Conservation (phyloP, 2,113 vertebrate species). For the Microcebus murinus region DNA sequence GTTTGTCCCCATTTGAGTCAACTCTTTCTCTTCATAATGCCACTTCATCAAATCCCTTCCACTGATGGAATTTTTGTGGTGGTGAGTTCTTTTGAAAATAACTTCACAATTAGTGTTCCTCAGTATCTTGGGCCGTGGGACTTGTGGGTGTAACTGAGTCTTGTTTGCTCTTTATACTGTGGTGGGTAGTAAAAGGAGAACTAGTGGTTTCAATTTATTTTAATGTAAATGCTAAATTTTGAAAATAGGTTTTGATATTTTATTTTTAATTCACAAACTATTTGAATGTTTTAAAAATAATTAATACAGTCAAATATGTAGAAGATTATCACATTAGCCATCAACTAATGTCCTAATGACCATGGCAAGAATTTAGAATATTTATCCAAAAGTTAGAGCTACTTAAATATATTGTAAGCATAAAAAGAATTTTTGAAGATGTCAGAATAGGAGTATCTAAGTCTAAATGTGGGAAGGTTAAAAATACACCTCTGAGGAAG, state of each 20-base stretch:
- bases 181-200: conserved; percentile 43
- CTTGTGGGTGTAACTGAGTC: not conserved
- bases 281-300: not conserved
- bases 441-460: not conserved
- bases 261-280: not conserved
- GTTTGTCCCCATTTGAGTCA: not conserved
- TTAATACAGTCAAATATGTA: not conserved
- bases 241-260: not conserved
- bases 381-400: not conserved
- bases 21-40: not conserved
- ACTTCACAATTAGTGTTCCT: not conserved
- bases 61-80: conserved; percentile 19
- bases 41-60: not conserved
- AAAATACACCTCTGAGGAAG: not conserved
- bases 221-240: not conserved
- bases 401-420: not conserved
- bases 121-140: not conserved
- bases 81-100: conserved; percentile 23
- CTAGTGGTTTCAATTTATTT: not conserved
- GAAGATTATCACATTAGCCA: not conserved
- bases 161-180: not conserved
- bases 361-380: not conserved
- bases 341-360: not conserved
- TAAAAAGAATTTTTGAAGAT: not conserved
- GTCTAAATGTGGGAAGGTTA: not conserved